A percentile compares a stretch with the other conserved stretches of the same genome.
These are phyloP conservation scores for Trilocha varians DNA, from an alignment of 2,888 invertebrate genomes.

Conservation along the genomic window DNA sequence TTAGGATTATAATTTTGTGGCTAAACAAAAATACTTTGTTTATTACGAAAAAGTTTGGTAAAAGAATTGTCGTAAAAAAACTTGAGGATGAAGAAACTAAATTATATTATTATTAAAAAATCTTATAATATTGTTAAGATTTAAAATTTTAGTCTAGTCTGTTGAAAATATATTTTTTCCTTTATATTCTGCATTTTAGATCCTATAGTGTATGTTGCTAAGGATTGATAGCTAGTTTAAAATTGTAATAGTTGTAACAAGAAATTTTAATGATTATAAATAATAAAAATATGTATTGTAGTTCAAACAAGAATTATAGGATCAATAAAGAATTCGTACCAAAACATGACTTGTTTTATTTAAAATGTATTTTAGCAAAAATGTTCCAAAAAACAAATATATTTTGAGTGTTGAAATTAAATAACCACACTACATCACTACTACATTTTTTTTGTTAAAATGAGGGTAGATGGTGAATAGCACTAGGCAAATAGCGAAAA, in stretches of 20 bases:
- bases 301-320: neutral
- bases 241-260: conserved; percentile 1
- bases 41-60: too few species aligned
- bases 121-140: neutral
- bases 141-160: conserved; percentile 14
- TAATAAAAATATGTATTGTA: neutral
- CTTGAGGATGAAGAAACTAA: too few species aligned
- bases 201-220: neutral
- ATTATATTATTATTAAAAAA: neutral
- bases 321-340: conserved; percentile 1
- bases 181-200: neutral
- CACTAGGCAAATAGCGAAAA: too few species aligned
- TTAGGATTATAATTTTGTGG: neutral
- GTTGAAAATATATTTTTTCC: conserved; percentile 13
- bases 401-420: too few species aligned
- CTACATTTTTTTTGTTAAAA: too few species aligned
- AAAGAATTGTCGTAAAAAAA: too few species aligned
- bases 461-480: too few species aligned
- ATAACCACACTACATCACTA: too few species aligned
- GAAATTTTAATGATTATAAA: neutral
- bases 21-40: too few species aligned
- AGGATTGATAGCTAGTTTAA: neutral
- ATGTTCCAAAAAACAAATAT: too few species aligned
- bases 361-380: too few species aligned
- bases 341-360: neutral